phyloP scores from a whole-genome alignment of 2,888 invertebrate genomes.

The Chironomus riparius region DNA sequence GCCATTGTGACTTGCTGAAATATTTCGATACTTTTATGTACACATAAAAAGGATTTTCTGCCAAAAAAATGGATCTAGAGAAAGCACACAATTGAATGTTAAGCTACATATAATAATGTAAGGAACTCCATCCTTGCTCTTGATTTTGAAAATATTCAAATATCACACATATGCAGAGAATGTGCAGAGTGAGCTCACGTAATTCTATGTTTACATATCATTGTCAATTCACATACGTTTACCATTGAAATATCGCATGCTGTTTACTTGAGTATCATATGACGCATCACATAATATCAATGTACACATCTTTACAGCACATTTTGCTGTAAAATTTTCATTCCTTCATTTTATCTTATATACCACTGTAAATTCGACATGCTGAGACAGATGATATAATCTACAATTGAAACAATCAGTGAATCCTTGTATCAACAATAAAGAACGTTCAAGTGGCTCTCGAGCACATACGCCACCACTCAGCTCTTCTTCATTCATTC shows the following conservation, averaged over 20 bases:
- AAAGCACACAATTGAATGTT: neutral
- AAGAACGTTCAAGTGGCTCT: neutral
- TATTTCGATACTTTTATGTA: neutral
- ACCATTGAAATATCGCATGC: neutral
- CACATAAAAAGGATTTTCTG: neutral
- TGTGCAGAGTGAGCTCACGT: neutral
- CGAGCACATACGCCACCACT: neutral
- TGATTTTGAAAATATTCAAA: too few relatives aligned
- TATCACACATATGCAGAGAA: too few relatives aligned
- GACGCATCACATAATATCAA: neutral
- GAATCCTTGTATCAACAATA: neutral
- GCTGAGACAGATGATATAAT: neutral
- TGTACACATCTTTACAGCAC: neutral
- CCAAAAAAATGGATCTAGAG: neutral
- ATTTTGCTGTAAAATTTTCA: too few relatives aligned
- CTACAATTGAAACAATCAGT: neutral
- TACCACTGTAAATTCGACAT: neutral
- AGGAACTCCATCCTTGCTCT: too few relatives aligned
- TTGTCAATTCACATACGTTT: neutral
- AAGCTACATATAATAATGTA: too few relatives aligned
- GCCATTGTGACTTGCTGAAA: neutral
- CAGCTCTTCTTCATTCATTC: neutral
- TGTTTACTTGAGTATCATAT: neutral
- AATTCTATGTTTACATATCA: neutral
- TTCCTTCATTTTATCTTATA: too few relatives aligned